phyloP scores from a whole-genome alignment of 2,113 vertebrate species.

The Tachysurus vachellii region DNA sequence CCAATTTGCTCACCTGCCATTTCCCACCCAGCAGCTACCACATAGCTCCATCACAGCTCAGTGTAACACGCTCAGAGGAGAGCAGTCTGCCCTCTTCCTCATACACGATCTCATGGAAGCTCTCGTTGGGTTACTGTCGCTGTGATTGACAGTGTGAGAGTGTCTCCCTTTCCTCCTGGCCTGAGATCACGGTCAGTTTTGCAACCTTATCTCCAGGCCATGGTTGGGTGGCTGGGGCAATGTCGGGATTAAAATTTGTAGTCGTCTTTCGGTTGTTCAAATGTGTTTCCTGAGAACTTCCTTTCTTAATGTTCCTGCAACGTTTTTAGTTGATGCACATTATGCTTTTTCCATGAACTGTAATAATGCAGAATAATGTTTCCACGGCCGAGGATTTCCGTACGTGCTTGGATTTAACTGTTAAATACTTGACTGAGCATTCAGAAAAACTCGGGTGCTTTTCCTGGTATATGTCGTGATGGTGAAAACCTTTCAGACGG shows the following conservation, averaged over 20 bases:
- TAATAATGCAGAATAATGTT: neutral
- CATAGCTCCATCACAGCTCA: neutral
- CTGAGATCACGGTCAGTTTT: neutral
- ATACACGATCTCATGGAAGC: neutral
- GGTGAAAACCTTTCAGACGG: neutral
- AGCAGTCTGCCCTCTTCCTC: neutral
- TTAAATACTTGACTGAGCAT: neutral
- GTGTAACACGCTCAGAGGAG: neutral
- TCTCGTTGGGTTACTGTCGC: neutral
- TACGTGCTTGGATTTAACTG: neutral
- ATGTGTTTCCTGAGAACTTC: neutral
- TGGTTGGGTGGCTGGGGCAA: neutral
- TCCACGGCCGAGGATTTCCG: neutral
- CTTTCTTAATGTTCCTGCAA: neutral
- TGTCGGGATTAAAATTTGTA: neutral
- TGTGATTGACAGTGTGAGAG: neutral
- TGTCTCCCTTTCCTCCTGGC: neutral
- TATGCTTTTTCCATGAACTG: neutral
- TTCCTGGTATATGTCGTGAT: neutral
- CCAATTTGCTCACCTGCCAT: neutral
- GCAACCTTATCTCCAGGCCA: neutral
- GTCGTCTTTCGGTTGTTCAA: neutral
- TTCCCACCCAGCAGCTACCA: neutral
- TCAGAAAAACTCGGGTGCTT: neutral
- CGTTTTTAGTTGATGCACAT: neutral